Percentiles rank a stretch among this genome's conserved stretches.
phyloP scores from a whole-genome alignment of 2,113 vertebrate species.

The Ptychochromis oligacanthus region DNA sequence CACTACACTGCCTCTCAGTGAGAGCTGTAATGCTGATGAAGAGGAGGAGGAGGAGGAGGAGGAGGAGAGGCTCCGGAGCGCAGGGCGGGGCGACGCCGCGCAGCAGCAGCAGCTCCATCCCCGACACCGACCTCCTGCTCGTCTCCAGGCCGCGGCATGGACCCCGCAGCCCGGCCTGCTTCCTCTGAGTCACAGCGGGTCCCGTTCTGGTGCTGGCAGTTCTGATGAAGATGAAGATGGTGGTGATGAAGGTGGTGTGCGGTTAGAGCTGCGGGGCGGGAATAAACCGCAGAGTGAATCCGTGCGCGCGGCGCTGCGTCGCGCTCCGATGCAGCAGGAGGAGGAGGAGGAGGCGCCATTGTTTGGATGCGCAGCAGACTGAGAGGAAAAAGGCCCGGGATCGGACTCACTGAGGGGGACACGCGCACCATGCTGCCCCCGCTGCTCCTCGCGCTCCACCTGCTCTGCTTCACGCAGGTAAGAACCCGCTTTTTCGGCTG shows the following conservation, averaged over 20 bases:
- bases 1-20: neutral
- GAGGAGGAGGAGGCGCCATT: slow-evolving; percentile 67
- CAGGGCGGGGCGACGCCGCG: slow-evolving; percentile 67
- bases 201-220: slow-evolving; percentile 21
- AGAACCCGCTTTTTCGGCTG: slow-evolving; percentile 1
- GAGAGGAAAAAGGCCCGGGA: slow-evolving; percentile 35
- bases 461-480: slow-evolving; percentile 70
- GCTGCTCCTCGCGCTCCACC: slow-evolving; percentile 37
- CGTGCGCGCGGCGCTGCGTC: slow-evolving; percentile 1
- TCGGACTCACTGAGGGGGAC: neutral
- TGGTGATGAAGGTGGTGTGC: neutral
- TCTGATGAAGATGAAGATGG: neutral
- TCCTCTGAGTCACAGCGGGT: neutral
- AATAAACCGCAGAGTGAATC: too few relatives aligned
- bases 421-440: slow-evolving; percentile 50
- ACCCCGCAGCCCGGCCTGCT: slow-evolving; percentile 26
- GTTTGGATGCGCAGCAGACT: slow-evolving; percentile 76
- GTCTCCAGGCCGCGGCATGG: slow-evolving; percentile 60
- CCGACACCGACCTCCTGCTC: slow-evolving; percentile 60
- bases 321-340: slow-evolving; percentile 71
- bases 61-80: slow-evolving; percentile 45
- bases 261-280: neutral
- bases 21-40: neutral
- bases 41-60: neutral
- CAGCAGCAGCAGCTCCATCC: slow-evolving; percentile 60